phyloP scores from a whole-genome alignment of 2,797 vertebrate species.

The Pteronotus mesoamericanus region DNA sequence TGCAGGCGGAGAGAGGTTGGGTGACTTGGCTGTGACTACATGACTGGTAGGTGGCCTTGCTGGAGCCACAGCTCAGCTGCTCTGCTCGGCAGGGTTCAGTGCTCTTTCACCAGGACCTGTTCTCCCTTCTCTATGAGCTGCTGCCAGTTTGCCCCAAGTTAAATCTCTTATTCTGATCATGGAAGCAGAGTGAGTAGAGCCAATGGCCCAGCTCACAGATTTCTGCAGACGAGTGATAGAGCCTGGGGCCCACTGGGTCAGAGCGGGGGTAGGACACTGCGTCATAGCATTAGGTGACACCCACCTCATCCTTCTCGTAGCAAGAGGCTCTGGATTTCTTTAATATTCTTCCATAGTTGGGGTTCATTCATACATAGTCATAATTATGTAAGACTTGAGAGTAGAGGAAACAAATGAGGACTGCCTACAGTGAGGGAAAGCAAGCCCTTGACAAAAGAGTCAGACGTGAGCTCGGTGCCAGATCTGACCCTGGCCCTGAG shows the following conservation, averaged over 20 bases:
- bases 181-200: neutral
- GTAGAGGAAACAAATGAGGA: neutral
- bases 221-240: accelerated
- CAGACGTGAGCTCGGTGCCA: neutral
- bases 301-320: neutral
- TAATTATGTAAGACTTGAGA: neutral
- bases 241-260: neutral
- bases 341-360: neutral
- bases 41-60: neutral
- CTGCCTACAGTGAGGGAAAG: neutral
- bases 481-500: neutral
- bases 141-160: neutral
- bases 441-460: neutral
- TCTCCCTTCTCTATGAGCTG: neutral
- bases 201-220: neutral
- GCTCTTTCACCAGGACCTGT: neutral
- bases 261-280: neutral
- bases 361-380: neutral
- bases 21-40: neutral
- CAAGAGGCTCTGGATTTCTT: neutral
- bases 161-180: neutral
- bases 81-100: neutral
- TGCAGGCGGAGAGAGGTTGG: neutral
- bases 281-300: neutral
- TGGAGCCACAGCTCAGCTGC: neutral